Evolutionary conservation across 2,113 vertebrate species (phyloP).

Genomic region (Asarcornis scutulata): DNA sequence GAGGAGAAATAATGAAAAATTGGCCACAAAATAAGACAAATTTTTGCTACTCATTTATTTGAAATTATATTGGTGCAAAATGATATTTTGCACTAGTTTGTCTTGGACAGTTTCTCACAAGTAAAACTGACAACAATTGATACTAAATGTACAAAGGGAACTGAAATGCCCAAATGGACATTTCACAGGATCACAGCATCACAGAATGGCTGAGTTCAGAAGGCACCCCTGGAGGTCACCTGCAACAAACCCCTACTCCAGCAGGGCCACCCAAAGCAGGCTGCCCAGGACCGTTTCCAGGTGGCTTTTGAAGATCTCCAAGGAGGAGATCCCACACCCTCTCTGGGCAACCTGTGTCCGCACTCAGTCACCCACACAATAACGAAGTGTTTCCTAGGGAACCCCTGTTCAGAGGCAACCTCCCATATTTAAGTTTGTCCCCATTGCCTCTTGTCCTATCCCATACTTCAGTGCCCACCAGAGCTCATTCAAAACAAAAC

Average conservation of each 20-base stretch:
- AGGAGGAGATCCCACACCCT: background rate
- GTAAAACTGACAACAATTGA: background rate
- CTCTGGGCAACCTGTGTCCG: background rate
- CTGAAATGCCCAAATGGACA: background rate
- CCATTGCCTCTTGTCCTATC: background rate
- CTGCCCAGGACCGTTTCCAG: background rate
- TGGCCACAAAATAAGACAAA: background rate
- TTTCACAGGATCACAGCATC: background rate
- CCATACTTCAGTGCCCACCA: background rate
- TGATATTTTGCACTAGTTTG: background rate
- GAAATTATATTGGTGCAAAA: background rate
- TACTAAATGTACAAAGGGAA: background rate
- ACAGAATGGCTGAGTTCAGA: background rate
- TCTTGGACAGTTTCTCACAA: background rate
- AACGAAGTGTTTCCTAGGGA: background rate
- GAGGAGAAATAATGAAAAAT: background rate
- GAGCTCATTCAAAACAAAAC: background rate
- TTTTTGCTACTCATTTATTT: background rate
- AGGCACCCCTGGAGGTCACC: background rate
- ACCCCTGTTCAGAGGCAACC: background rate
- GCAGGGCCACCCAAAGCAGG: accelerated
- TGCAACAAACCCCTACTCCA: accelerated
- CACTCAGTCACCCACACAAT: background rate
- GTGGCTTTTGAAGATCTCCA: background rate
- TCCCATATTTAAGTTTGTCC: background rate